Evolutionary conservation across 2,113 vertebrate genomes (phyloP).

Genomic region (Cynopterus brachyotis): DNA sequence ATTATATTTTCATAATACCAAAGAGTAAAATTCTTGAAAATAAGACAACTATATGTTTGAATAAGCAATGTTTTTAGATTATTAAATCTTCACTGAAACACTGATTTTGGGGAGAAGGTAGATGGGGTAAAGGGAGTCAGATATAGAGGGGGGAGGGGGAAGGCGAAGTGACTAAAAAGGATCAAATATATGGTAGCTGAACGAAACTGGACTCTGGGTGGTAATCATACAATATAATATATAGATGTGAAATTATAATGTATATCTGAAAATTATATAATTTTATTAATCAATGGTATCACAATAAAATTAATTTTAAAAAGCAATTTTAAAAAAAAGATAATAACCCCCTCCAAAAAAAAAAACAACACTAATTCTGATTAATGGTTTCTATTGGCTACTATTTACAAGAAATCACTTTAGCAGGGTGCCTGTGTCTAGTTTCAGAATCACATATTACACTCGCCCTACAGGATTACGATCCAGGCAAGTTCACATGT

Average conservation of each 20-base stretch:
- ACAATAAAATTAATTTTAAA: too few species aligned
- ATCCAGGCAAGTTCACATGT: slow-evolving; percentile 79
- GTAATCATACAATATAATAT: too few species aligned
- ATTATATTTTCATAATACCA: slow-evolving; percentile 36
- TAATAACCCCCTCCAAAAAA: background rate
- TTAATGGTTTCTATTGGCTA: slow-evolving; percentile 78
- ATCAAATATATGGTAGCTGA: too few species aligned
- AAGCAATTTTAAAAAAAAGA: too few species aligned
- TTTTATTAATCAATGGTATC: too few species aligned
- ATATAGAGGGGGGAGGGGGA: too few species aligned
- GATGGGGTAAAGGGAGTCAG: too few species aligned
- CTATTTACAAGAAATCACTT: slow-evolving; percentile 84
- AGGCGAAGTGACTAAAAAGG: too few species aligned
- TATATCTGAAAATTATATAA: too few species aligned
- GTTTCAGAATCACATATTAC: slow-evolving; percentile 84
- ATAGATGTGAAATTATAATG: too few species aligned
- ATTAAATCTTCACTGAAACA: slow-evolving; percentile 71
- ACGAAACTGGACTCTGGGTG: too few species aligned
- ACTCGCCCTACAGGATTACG: slow-evolving; percentile 74
- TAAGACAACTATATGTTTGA: background rate
- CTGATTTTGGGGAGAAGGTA: background rate
- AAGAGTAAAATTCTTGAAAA: slow-evolving; percentile 45
- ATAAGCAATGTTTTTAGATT: slow-evolving; percentile 11
- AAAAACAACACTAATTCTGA: slow-evolving; percentile 73
- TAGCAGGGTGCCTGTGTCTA: slow-evolving; percentile 76